Evolutionary conservation across 2,888 invertebrate species (phyloP), one percentile per base, ranked within the genome.

Genomic region (Aphidius colemani): DNA sequence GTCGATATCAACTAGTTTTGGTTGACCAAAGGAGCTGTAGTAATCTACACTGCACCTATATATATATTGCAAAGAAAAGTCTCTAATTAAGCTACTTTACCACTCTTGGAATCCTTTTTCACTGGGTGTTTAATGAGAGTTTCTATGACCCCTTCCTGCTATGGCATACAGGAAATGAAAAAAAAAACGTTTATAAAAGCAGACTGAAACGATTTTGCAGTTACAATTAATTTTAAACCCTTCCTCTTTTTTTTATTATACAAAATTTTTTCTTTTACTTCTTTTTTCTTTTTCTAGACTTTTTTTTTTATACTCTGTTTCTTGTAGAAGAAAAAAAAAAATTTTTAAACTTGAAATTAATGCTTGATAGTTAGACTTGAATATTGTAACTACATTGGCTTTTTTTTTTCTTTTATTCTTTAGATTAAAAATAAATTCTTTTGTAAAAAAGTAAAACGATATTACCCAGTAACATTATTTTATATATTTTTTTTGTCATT

Each of bases 1-100:
- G 61, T 65, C 61, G 67, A 67, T 67, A 67, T 62, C 63, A 65
- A 65, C 60, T 56, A 51, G 57, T 56, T 30, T 50, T 57, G 51
- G 63, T 60, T 59, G 66, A 65, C 65, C 53, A 50, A 62, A 59
- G 13, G 2, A 2, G 61, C 62, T 45, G 48, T 18, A 18, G 13
- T 18, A 18, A 41, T 30, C 30, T 30, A 18, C 3, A 18, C 18
- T n/a, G n/a, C 18, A 18, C 2, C 18, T 18, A 30, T 30, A 30
- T 30, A 30, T 30, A 30, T 5, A 30, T 53, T 40, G 55, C 30
- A 48, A 46, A 63, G 63, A 51, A 63, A 69, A 67, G 61, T 69
- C 69, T 67, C 66, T 67, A 67, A 69, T 69, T 69, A 66, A 67
- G 59, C 61, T 64, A 67, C 67, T 69, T 68, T 66, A 63, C 65